Percentiles rank a stretch among this genome's conserved stretches.
Evolutionary conservation across 2,888 invertebrate species (phyloP).

Genomic region (Acanthopleura granulata): DNA sequence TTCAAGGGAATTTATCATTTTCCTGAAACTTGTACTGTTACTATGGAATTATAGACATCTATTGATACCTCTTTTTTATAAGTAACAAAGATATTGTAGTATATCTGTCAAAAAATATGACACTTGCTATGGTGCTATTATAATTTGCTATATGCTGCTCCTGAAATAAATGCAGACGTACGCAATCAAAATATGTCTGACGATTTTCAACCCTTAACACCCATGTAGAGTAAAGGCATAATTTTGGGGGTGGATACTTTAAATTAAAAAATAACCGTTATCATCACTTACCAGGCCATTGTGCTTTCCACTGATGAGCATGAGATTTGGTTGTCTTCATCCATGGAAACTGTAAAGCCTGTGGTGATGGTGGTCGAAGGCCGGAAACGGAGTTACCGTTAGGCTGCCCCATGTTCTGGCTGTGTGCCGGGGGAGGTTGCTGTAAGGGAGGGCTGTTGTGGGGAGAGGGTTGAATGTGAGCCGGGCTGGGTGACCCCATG

Average conservation of each 20-base stretch:
- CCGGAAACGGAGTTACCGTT: not conserved
- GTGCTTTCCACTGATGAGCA: conserved; percentile 67
- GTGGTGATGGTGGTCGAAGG: conserved; percentile 4
- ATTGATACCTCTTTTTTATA: not conserved
- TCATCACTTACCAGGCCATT: conserved; percentile 62
- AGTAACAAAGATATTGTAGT: not conserved
- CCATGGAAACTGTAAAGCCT: conserved; percentile 64
- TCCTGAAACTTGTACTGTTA: no score
- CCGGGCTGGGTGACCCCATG: conserved; percentile 41
- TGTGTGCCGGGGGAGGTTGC: conserved; percentile 26
- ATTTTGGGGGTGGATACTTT: no score
- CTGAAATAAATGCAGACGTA: no score
- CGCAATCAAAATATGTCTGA: no score
- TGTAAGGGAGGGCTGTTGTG: not conserved
- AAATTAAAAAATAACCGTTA: not conserved
- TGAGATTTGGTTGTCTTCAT: conserved; percentile 69
- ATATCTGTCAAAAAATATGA: not conserved
- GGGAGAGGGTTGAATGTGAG: conserved; percentile 43
- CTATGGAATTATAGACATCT: not conserved
- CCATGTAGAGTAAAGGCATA: no score
- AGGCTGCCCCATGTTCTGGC: conserved; percentile 8
- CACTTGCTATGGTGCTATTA: no score
- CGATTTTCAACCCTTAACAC: no score
- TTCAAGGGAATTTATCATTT: no score
- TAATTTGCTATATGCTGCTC: no score